A percentile compares a stretch with the other conserved stretches of the same genome.
Conservation (phyloP, 2,113 vertebrate species). For the Steatornis caripensis region DNA sequence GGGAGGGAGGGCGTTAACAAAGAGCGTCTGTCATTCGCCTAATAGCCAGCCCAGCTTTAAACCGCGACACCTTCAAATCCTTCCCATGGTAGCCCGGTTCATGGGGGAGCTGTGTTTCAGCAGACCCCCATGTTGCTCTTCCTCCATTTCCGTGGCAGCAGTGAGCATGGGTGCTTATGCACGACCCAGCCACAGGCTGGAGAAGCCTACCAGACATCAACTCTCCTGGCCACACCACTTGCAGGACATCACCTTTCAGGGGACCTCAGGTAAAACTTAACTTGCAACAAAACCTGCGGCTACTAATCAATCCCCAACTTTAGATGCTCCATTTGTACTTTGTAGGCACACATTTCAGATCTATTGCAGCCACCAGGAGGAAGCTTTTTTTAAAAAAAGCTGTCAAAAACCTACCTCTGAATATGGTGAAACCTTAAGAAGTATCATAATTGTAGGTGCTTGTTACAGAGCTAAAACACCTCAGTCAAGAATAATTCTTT, state of each 20-base stretch:
- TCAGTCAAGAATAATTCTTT: background rate
- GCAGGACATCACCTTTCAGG: background rate
- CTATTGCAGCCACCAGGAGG: background rate
- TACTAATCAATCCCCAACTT: background rate
- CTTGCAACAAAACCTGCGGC: background rate
- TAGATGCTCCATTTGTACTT: background rate
- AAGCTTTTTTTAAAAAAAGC: background rate
- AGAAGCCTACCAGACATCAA: background rate
- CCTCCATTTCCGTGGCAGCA: background rate
- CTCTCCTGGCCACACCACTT: background rate
- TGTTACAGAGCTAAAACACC: background rate
- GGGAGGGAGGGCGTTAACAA: too few relatives aligned
- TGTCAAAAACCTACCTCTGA: background rate
- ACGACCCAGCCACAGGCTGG: background rate
- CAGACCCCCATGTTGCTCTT: background rate
- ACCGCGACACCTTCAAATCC: background rate
- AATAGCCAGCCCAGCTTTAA: too few relatives aligned
- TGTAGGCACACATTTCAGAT: background rate
- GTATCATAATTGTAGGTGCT: background rate
- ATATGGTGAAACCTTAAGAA: background rate
- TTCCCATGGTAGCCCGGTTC: background rate
- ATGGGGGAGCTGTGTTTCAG: background rate
- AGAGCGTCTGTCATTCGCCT: too few relatives aligned
- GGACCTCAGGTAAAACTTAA: background rate
- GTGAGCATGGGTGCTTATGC: fast-evolving